Percentiles rank a stretch among this genome's conserved stretches.
phyloP scores from a whole-genome alignment of 2,797 vertebrate genomes.

The Knipowitschia caucasica region DNA sequence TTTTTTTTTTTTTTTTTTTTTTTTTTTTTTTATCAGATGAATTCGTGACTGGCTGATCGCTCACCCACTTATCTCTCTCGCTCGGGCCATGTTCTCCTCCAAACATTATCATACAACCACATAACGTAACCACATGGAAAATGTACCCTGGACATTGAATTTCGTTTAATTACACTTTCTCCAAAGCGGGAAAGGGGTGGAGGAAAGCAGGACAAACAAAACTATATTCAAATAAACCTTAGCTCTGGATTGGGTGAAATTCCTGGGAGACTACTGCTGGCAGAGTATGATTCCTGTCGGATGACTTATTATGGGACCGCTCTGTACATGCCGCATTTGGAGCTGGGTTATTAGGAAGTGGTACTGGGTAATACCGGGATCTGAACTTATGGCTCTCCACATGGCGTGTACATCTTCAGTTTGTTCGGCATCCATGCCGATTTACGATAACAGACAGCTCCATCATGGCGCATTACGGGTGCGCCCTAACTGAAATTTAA shows the following conservation, averaged over 20 bases:
- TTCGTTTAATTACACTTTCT: conserved; percentile 54
- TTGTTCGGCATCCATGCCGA: conserved; percentile 41
- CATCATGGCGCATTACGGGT: conserved; percentile 41
- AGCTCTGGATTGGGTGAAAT: conserved; percentile 33
- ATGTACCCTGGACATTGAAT: conserved; percentile 33
- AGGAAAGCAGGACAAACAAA: conserved; percentile 55
- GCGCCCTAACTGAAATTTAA: conserved; percentile 51
- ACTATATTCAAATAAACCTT: conserved; percentile 71
- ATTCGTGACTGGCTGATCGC: too few relatives aligned
- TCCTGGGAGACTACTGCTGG: conserved; percentile 14
- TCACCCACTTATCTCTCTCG: too few relatives aligned
- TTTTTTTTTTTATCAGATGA: background rate
- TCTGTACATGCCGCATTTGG: conserved; percentile 19
- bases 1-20: too few relatives aligned
- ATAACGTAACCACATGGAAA: conserved; percentile 15
- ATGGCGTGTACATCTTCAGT: conserved; percentile 31
- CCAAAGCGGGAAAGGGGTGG: conserved; percentile 15
- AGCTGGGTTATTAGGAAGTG: conserved; percentile 45
- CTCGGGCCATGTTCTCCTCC: too few relatives aligned
- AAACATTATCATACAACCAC: too few relatives aligned
- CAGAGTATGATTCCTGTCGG: conserved; percentile 54
- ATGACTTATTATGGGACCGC: conserved; percentile 36
- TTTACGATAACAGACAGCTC: conserved; percentile 41
- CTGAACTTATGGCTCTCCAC: conserved; percentile 34
- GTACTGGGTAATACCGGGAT: conserved; percentile 29